phyloP scores from a whole-genome alignment of 2,797 vertebrate genomes.

The Alca torda region DNA sequence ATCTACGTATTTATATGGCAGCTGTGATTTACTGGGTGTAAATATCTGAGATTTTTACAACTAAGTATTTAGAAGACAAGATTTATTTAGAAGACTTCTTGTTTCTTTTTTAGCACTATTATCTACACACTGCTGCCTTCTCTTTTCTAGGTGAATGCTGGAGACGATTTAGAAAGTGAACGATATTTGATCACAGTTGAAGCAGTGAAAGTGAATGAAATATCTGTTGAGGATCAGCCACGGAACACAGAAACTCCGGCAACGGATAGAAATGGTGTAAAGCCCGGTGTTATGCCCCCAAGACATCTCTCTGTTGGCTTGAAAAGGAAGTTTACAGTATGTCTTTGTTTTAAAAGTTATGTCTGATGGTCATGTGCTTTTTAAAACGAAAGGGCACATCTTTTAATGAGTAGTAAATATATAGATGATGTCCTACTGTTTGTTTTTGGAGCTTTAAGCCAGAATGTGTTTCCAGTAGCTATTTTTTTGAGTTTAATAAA shows the following conservation, averaged over 20 bases:
- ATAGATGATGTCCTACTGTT: accelerated
- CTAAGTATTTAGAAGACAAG: neutral
- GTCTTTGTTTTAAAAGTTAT: neutral
- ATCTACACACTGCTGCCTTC: neutral
- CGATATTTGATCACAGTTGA: constrained; percentile 79
- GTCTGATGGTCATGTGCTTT: neutral
- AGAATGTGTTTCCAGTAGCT: neutral
- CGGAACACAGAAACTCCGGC: neutral
- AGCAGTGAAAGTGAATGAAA: constrained; percentile 42
- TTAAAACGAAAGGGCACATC: neutral
- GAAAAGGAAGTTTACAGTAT: constrained; percentile 77
- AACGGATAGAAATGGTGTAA: neutral
- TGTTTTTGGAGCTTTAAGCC: neutral
- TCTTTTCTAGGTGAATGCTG: constrained; percentile 71
- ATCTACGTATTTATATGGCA: neutral
- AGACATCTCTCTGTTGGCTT: constrained; percentile 70
- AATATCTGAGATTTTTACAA: neutral
- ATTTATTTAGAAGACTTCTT: neutral
- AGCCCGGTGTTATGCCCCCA: neutral
- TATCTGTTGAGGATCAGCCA: neutral
- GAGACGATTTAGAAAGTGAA: constrained; percentile 80
- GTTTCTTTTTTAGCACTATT: neutral
- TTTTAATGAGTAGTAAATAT: neutral
- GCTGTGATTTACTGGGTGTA: neutral
- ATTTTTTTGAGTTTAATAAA: neutral